Evolutionary conservation across 2,113 vertebrate species (phyloP), one percentile per base, ranked within the genome.

Genomic region (Anhinga rufa): DNA sequence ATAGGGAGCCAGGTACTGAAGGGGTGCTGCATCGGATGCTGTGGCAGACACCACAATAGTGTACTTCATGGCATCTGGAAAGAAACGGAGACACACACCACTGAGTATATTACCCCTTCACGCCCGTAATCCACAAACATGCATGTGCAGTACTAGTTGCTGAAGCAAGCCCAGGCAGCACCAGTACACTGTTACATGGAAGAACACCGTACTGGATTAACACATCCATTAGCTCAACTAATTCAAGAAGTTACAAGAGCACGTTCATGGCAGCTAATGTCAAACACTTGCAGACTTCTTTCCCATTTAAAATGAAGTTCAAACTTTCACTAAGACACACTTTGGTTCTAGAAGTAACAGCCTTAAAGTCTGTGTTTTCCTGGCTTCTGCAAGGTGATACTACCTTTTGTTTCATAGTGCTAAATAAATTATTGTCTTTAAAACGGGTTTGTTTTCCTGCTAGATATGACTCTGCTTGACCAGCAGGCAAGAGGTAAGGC

Each of bases 31-130:
- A 86, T 99, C 99, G 0, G 99, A 99, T 14, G 99, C 99, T 4
- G 99, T 99, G 68, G 99, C 99, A 80, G 99, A 99, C 70, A 99
- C 99, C 97, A 99, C 99, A 19, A 99, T 99, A 65, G 99, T 99
- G 97, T 99, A 99, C 95, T 99, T 99, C 99, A 99, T 99, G 93
- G 99, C 99, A 97, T 99, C 99, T 99, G 82, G 5, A 82, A 95
- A 78, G 22, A 46, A 86, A 42, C 7, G 2, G 28, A 42, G 12
- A 92, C 10, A 36, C 5, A n/a, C 7, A 15, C 1, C 32, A 17
- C 58, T 55, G 24, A 83, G 40, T 6, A 2, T 3, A 4, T 14
- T 4, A 49, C 10, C 11, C n/a, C 28, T 66, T 12, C 32, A 10
- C 0, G 0, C 21, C 28, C 2, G 0, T 28, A 11, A 31, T 8